Evolutionary conservation across 2,113 vertebrate genomes (phyloP).

Genomic region (Myiagra hebetior): DNA sequence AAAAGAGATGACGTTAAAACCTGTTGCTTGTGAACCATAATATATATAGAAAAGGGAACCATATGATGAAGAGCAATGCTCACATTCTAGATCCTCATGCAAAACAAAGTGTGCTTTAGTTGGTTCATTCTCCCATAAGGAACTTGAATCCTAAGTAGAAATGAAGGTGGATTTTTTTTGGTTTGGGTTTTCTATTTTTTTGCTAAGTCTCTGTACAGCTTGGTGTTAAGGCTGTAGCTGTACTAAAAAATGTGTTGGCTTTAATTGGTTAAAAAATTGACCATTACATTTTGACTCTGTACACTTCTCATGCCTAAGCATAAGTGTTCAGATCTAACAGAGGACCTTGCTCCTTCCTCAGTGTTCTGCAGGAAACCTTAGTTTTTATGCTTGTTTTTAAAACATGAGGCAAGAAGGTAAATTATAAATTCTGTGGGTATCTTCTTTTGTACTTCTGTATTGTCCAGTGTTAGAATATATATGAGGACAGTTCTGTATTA

Average conservation of each 20-base stretch:
- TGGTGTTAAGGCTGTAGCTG: neutral
- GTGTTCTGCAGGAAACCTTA: neutral
- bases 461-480: neutral
- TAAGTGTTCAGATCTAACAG: neutral
- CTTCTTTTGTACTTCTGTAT: neutral
- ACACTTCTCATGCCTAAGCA: accelerated
- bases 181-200: neutral
- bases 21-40: neutral
- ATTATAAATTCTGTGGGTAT: neutral
- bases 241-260: neutral
- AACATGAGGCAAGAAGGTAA: neutral
- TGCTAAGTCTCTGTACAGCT: neutral
- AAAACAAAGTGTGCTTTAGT: neutral
- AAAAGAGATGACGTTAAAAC: neutral
- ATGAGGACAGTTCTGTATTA: neutral
- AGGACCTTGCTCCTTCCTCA: neutral
- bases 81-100: neutral
- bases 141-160: neutral
- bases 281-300: neutral
- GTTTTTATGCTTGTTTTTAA: neutral
- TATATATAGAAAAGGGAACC: accelerated
- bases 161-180: neutral
- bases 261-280: neutral
- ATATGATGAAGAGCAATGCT: neutral
- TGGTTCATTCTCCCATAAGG: neutral